phyloP scores from a whole-genome alignment of 2,888 invertebrate species.

The Argyresthia albistria region DNA sequence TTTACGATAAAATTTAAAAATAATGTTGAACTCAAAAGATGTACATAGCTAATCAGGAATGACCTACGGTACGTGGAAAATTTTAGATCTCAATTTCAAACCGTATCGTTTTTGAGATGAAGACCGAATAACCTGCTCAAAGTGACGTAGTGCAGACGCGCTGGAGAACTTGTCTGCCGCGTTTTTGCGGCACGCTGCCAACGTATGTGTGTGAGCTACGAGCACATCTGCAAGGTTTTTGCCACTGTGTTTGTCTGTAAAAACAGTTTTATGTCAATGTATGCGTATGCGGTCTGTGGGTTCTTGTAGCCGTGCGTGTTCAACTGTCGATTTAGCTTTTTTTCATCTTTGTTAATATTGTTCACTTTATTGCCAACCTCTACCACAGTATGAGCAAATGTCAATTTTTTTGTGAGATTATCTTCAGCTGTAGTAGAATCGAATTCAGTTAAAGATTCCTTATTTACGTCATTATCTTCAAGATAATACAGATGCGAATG shows the following conservation, averaged over 20 bases:
- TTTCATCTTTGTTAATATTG: conserved; percentile 29
- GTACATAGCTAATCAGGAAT: neutral
- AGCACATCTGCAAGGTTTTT: conserved; percentile 51
- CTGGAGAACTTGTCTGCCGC: conserved; percentile 29
- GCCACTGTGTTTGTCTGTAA: conserved; percentile 27
- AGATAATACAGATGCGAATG: neutral
- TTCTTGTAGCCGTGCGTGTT: conserved; percentile 18
- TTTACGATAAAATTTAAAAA: too few species aligned
- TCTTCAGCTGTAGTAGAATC: neutral
- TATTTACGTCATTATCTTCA: neutral
- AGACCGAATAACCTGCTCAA: conserved; percentile 19
- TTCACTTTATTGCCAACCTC: conserved; percentile 25
- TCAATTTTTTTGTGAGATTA: neutral
- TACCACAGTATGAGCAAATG: neutral
- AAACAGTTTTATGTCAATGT: conserved; percentile 32
- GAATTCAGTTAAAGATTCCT: neutral
- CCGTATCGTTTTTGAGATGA: conserved; percentile 4
- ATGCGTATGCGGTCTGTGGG: conserved; percentile 19
- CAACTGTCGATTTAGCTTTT: conserved; percentile 30
- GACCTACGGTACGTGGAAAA: neutral
- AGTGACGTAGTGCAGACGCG: conserved; percentile 21
- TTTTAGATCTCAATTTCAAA: too few species aligned
- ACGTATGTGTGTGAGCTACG: conserved; percentile 44
- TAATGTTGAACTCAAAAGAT: too few species aligned
- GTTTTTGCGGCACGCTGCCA: conserved; percentile 36